A percentile compares a stretch with the other conserved stretches of the same genome.
Evolutionary conservation across 2,797 vertebrate genomes (phyloP).

Genomic region (Mastacembelus armatus): DNA sequence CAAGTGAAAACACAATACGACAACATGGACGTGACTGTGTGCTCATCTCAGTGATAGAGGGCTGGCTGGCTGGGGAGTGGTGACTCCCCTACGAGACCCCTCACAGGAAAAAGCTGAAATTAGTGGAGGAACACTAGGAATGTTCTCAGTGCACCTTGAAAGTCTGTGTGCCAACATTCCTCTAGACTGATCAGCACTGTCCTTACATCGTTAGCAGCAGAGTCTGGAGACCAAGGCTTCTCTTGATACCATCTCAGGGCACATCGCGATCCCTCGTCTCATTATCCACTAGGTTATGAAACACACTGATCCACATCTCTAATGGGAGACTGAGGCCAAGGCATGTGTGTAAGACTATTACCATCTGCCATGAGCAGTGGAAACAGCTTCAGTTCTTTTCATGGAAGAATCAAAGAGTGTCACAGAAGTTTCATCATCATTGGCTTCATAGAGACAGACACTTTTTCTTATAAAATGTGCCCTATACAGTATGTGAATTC

Average conservation of each 20-base stretch:
- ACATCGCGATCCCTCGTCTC: conserved; percentile 55
- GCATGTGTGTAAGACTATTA: conserved; percentile 42
- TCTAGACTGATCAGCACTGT: conserved; percentile 27
- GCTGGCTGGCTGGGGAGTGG: conserved; percentile 22
- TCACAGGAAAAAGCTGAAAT: conserved; percentile 72
- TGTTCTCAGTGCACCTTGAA: conserved; percentile 60
- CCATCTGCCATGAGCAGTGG: conserved; percentile 50
- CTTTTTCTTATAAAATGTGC: conserved; percentile 1
- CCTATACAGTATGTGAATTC: conserved; percentile 22
- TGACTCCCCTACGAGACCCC: conserved; percentile 56
- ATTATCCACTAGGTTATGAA: conserved; percentile 62
- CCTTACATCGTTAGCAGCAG: conserved; percentile 31
- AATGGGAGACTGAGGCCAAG: conserved; percentile 41
- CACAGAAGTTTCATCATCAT: conserved; percentile 33
- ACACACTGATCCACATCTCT: conserved; percentile 58
- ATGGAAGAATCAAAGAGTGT: conserved; percentile 28
- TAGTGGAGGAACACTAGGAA: conserved; percentile 65
- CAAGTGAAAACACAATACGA: conserved; percentile 34
- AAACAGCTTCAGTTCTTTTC: conserved; percentile 33
- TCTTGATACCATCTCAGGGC: conserved; percentile 52
- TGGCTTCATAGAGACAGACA: conserved; percentile 22
- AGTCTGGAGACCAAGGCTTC: conserved; percentile 40
- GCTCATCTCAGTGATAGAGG: conserved; percentile 47
- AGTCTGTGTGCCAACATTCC: conserved; percentile 45
- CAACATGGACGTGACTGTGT: conserved; percentile 44